Percentiles rank a stretch among this genome's conserved stretches.
These are phyloP conservation scores for Zaprionus capensis DNA, from an alignment of 1,140 invertebrate genomes.

Conservation along the genomic window DNA sequence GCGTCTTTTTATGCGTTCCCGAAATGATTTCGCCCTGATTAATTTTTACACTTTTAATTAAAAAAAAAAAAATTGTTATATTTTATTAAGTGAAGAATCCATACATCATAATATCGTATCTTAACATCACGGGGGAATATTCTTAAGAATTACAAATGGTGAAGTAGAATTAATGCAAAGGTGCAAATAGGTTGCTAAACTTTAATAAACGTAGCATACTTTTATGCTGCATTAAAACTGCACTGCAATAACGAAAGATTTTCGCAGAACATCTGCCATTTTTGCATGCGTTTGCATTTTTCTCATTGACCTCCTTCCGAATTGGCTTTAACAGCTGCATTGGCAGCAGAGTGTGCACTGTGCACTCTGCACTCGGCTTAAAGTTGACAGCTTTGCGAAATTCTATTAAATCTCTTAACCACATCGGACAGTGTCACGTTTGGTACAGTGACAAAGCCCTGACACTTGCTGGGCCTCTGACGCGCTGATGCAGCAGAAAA, in stretches of 20 bases:
- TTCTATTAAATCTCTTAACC: conserved; percentile 66
- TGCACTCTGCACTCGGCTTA: conserved; percentile 5
- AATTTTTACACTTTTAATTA: no score
- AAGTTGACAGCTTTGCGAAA: conserved; percentile 15
- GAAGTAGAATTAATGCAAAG: neutral
- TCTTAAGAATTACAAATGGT: no score
- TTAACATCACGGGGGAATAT: no score
- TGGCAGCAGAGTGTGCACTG: conserved; percentile 9
- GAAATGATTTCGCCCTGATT: neutral
- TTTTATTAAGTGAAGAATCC: no score
- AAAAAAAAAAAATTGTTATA: no score
- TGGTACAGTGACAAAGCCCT: conserved; percentile 59
- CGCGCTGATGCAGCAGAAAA: conserved; percentile 67
- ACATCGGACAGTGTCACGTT: conserved; percentile 75
- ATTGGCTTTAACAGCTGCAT: conserved; percentile 27
- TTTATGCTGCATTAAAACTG: neutral
- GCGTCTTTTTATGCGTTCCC: neutral
- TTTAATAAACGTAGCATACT: neutral
- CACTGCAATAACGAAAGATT: neutral
- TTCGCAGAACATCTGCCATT: conserved; percentile 7
- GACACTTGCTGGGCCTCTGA: conserved; percentile 51
- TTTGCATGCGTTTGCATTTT: conserved; percentile 10
- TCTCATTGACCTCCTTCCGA: neutral
- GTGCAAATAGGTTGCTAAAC: neutral
- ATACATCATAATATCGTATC: no score